These are phyloP conservation scores for Steinernema khuongi DNA, from an alignment of 1,140 invertebrate species.

Conservation along the genomic window DNA sequence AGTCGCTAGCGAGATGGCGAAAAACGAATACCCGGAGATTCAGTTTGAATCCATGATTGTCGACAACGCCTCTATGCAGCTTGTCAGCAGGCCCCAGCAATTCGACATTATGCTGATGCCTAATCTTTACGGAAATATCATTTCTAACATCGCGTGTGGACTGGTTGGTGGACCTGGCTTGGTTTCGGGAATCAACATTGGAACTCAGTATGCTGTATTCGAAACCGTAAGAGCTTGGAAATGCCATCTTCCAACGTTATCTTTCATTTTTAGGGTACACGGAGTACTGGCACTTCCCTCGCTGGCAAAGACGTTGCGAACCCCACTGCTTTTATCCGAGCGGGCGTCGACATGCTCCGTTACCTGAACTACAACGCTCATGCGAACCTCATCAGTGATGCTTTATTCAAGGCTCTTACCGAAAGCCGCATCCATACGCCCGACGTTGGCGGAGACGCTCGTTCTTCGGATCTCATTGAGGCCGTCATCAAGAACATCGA, in stretches of 20 bases:
- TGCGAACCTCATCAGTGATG: constrained; percentile 32
- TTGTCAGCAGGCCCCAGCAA: constrained; percentile 91
- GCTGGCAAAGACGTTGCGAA: constrained; percentile 93
- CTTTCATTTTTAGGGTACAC: constrained; percentile 67
- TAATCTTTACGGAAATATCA: constrained; percentile 94
- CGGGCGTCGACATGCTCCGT: constrained; percentile 49
- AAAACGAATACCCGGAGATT: constrained; percentile 45
- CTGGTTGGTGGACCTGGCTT: constrained; percentile 90
- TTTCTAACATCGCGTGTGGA: constrained; percentile 92
- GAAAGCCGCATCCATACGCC: constrained; percentile 42
- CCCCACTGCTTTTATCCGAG: constrained; percentile 64
- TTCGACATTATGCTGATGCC: constrained; percentile 98
- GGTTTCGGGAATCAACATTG: constrained; percentile 87
- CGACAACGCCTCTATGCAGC: constrained; percentile 67
- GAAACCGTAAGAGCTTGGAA: constrained; percentile 69
- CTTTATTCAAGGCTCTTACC: constrained; percentile 44
- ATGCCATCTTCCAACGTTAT: not conserved
- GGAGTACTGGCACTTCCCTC: constrained; percentile 84
- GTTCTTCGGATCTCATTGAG: constrained; percentile 34
- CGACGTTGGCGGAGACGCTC: constrained; percentile 43
- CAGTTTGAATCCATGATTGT: constrained; percentile 54
- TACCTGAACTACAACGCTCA: constrained; percentile 32
- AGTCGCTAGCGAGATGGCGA: constrained; percentile 42
- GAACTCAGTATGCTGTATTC: constrained; percentile 65
- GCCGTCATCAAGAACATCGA: constrained; percentile 40